Base-by-base conservation (phyloP, 1,140 invertebrate species). In the Caenorhabditis tropicalis region DNA sequence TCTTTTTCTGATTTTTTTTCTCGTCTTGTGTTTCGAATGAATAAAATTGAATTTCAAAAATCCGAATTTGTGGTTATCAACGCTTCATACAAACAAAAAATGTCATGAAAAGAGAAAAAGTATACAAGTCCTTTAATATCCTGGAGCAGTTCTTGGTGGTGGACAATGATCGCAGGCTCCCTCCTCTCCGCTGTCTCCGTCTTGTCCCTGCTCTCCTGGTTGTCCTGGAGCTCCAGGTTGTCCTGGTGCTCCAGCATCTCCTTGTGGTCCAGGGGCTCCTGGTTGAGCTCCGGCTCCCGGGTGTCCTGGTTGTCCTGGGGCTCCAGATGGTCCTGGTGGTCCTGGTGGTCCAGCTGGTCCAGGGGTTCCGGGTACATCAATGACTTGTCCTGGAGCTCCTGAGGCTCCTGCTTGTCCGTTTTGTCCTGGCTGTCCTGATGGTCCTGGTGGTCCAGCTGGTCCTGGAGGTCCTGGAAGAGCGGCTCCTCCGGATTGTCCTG, bases 401-500 rank as follows among this genome's bases (percentile, higher is more conserved):
- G 87, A 82, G 21, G 82, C 43, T 58, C 87, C 87, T 21, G 70
- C 60, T 12, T 79, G 31, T 60, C 85, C 85, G 48, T 70, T 46
- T 16, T 48, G 9, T 46, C 86, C 86, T 53, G 86, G 81, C 27
- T 88, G 89, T 86, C 89, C 89, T 15, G 87, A 46, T 21, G 87
- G 82, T 87, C 89, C 89, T 60, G 81, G 56, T 79, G 82, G 79
- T 82, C 89, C 89, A 53, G 88, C 39, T 89, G 80, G 83, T 80
- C 79, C 81, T 43, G 81, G 39, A 7, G 36, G 79, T 84, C 83
- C 86, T 31, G 46, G 79, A 58, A 86, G 81, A 81, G 90, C 90
- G 48, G 90, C 87, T 87, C 89, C 89, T 79, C 90, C 90, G 15
- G 81, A 31, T 21, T 83, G 36, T 65, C 90, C 90, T 36, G 89